Evolutionary conservation across 92 coral and sea anemone genomes (phyloP).

Genomic region (Desmophyllum pertusum): DNA sequence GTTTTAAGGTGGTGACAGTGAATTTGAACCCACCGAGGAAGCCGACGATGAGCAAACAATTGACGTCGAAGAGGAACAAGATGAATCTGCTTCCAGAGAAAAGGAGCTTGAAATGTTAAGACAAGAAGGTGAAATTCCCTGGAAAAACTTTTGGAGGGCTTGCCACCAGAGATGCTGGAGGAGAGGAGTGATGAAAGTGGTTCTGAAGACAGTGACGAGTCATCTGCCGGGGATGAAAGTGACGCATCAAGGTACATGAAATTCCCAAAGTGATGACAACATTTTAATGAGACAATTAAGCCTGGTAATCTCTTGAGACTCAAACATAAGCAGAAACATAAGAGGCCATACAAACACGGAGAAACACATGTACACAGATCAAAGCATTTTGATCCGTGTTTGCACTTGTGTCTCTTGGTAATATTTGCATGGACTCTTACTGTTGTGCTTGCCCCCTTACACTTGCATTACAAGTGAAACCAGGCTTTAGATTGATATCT

Average conservation of each 20-base stretch:
- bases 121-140: constrained; percentile 90
- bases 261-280: no score
- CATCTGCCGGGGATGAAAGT: constrained; percentile 57
- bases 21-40: constrained; percentile 77
- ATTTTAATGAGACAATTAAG: no score
- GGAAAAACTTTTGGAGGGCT: constrained; percentile 81
- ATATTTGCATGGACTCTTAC: no score
- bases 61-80: constrained; percentile 87
- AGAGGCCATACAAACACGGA: no score
- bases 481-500: no score
- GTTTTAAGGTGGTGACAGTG: constrained; percentile 77
- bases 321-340: no score
- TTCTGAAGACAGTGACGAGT: constrained; percentile 62
- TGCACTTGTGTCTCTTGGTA: no score
- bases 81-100: constrained; percentile 71
- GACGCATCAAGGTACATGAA: constrained; percentile 31
- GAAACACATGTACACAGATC: no score
- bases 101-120: constrained; percentile 79
- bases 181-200: constrained; percentile 68
- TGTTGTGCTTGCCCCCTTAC: no score
- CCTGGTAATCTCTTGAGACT: no score
- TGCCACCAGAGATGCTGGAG: constrained; percentile 92
- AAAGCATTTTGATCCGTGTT: no score
- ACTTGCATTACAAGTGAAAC: no score
- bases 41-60: constrained; percentile 94